Evolutionary conservation across 2,888 invertebrate species (phyloP), one percentile per base, ranked within the genome.

Genomic region (Pollenia angustigena): DNA sequence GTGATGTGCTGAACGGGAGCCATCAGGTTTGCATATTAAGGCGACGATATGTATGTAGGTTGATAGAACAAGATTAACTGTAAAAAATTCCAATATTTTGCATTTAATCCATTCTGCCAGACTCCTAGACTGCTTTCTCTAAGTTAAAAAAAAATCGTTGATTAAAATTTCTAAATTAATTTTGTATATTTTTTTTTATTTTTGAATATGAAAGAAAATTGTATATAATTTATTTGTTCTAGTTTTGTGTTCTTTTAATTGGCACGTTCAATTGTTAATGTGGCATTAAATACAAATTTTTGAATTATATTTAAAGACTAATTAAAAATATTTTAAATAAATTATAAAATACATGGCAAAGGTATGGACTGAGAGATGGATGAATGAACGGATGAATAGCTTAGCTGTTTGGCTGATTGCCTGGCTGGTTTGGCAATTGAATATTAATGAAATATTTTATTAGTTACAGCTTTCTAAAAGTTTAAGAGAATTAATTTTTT

Each of bases 241-340:
- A 71, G 50, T 80, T 89, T 89, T 89, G 86, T 88, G 89, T 81
- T 89, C 69, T 86, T 88, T 89, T 89, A 89, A 89, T 90, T 90
- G 88, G 89, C 90, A 90, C 89, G 89, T 89, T 89, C 89, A 76
- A 68, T 88, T 89, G 76, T 89, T 89, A 89, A 90, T 90, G 89
- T 89, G 80, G 88, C 90, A 89, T 90, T 88, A 88, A 89, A 90
- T 89, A 89, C 32, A 89, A 88, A 76, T 76, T 52, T 64, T n/a
- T 60, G 23, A 60, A 60, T 40, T 74, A 50, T 60, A 74, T 62
- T 50, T 40, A 50, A 62, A 50, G 18, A 50, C 62, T 50, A 60
- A 75, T 75, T 50, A 60, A 75, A 75, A 62, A 60, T 50, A 40
- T 18, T 75, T 40, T 62, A 9, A 58, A 58, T 58, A 72, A 56